These are phyloP conservation scores for Epinotia bilunana DNA, from an alignment of 2,888 invertebrate species.

Conservation along the genomic window DNA sequence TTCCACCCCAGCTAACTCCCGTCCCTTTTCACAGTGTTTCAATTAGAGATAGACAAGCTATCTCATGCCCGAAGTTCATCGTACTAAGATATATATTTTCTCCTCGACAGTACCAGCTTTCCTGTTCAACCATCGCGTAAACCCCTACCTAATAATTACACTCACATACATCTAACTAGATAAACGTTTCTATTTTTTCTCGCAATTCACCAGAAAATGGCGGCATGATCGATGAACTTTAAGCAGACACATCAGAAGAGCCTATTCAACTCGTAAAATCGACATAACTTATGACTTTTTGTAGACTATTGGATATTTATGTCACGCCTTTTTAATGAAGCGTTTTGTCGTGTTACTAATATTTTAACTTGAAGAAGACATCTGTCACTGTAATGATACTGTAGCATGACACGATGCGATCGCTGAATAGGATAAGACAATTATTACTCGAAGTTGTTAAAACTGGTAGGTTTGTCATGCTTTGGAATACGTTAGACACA, in stretches of 20 bases:
- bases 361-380: neutral
- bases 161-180: constrained; percentile 46
- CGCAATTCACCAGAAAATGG: constrained; percentile 37
- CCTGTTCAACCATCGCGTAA: constrained; percentile 45
- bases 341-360: constrained; percentile 16
- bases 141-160: constrained; percentile 59
- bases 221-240: constrained; percentile 42
- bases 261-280: neutral
- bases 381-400: constrained; percentile 20
- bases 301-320: neutral
- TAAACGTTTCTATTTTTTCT: constrained; percentile 31
- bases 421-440: neutral
- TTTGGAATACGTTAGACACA: neutral
- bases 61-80: neutral
- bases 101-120: constrained; percentile 41
- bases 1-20: no score
- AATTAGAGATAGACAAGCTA: no score
- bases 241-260: constrained; percentile 7
- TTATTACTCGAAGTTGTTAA: neutral
- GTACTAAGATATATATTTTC: constrained; percentile 36
- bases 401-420: neutral
- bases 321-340: constrained; percentile 29
- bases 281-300: neutral
- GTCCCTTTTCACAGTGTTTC: no score
- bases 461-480: neutral